A percentile compares a stretch with the other conserved stretches of the same genome.
Conservation (phyloP, 1,140 invertebrate genomes). For the Matsumurasca onukii region DNA sequence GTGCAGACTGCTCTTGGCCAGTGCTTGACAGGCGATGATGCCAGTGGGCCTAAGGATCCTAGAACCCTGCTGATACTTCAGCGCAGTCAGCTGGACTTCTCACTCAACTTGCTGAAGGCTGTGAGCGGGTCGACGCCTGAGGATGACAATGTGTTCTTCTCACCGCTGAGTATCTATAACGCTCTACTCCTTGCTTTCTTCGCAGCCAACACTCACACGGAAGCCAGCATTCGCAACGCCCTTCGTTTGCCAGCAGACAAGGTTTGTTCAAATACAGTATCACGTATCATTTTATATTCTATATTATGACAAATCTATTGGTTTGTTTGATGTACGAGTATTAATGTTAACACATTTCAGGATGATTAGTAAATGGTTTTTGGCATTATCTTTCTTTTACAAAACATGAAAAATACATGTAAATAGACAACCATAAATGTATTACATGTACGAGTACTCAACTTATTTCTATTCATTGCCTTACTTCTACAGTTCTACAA, state of each 20-base stretch:
- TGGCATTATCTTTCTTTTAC: too few species aligned
- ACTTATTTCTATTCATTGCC: too few species aligned
- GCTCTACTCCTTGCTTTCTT: conserved; percentile 81
- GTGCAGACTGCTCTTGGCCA: background rate
- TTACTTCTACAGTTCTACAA: too few species aligned
- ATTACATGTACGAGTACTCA: too few species aligned
- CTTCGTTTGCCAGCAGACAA: conserved; percentile 56
- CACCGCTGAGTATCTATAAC: conserved; percentile 83
- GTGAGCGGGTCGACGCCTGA: conserved; percentile 59
- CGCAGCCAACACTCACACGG: conserved; percentile 67
- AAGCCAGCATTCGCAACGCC: conserved; percentile 60
- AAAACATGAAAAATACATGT: too few species aligned
- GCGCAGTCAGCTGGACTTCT: conserved; percentile 63
- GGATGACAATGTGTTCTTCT: conserved; percentile 84
- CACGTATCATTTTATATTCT: too few species aligned
- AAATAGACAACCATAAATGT: too few species aligned
- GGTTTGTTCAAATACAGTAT: too few species aligned
- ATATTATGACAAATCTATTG: too few species aligned
- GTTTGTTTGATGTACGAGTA: too few species aligned
- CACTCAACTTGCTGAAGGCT: conserved; percentile 63
- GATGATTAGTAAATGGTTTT: too few species aligned
- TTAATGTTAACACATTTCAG: too few species aligned
- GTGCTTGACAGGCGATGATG: background rate
- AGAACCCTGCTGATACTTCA: background rate
- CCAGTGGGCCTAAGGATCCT: background rate